Percentiles rank a stretch among this genome's conserved stretches.
phyloP scores from a whole-genome alignment of 2,797 vertebrate species.

The Graptemys geographica region DNA sequence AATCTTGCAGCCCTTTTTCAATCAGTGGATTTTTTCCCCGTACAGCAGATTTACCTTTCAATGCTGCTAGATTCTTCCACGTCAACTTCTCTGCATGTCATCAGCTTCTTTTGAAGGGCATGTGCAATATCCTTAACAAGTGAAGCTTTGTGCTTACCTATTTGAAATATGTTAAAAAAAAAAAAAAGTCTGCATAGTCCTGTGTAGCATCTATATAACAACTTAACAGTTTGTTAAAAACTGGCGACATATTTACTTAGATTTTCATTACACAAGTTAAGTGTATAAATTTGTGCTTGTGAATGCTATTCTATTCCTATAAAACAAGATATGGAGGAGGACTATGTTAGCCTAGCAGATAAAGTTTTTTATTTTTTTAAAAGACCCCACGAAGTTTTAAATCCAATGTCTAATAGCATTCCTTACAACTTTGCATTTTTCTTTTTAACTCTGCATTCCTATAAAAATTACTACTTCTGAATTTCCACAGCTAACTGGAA shows the following conservation, averaged over 20 bases:
- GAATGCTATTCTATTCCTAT: neutral
- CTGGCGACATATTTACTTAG: neutral
- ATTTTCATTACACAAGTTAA: neutral
- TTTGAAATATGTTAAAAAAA: slow-evolving; percentile 58
- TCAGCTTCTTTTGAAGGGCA: slow-evolving; percentile 83
- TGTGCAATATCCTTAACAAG: slow-evolving; percentile 82
- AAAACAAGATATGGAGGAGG: neutral
- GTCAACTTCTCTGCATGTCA: slow-evolving; percentile 76
- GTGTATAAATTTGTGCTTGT: neutral
- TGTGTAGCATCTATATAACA: neutral
- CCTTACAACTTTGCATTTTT: neutral
- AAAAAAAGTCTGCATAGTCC: neutral
- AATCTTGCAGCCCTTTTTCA: neutral
- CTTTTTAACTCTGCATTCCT: neutral
- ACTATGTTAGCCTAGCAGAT: neutral
- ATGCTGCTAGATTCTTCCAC: slow-evolving; percentile 73
- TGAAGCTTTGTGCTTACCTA: slow-evolving; percentile 77
- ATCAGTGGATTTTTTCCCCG: neutral
- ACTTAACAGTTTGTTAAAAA: neutral
- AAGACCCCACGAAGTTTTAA: neutral
- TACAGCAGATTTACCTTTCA: slow-evolving; percentile 82
- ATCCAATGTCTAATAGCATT: neutral
- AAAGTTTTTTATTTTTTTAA: neutral
- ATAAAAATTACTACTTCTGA: neutral
- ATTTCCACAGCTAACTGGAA: neutral